A percentile compares a stretch with the other conserved stretches of the same genome.
Evolutionary conservation across 2,888 invertebrate species (phyloP).

Genomic region (Eristalinus sepulchralis): DNA sequence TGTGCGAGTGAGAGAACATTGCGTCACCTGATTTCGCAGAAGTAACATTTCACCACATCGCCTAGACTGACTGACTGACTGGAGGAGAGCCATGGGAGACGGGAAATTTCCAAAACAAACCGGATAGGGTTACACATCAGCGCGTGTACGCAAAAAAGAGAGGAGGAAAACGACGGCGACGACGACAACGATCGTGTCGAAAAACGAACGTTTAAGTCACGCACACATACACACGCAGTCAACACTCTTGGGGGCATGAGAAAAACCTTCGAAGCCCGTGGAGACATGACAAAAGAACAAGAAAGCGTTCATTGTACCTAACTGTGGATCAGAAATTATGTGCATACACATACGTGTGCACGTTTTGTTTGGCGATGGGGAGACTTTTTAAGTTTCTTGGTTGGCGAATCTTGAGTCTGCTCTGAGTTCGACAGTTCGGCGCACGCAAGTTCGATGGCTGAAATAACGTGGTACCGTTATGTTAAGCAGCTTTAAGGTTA

Average conservation of each 20-base stretch:
- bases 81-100: background rate
- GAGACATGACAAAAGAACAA: conserved; percentile 28
- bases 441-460: conserved; percentile 30
- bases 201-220: conserved; percentile 15
- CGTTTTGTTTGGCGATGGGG: conserved; percentile 4
- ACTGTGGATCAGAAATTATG: conserved; percentile 57
- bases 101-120: conserved; percentile 18
- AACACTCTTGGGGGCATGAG: background rate
- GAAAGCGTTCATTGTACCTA: conserved; percentile 60
- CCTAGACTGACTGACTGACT: background rate
- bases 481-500: conserved; percentile 41
- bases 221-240: background rate
- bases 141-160: conserved; percentile 12
- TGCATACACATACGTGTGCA: background rate
- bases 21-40: background rate
- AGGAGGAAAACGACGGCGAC: background rate
- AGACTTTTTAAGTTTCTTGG: background rate
- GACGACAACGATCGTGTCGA: background rate
- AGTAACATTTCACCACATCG: background rate
- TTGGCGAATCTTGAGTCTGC: conserved; percentile 37
- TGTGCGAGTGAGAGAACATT: background rate
- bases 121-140: conserved; percentile 9
- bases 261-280: background rate
- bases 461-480: conserved; percentile 34
- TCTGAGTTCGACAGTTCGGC: background rate